A percentile compares a stretch with the other conserved stretches of the same genome.
These are phyloP conservation scores for Hyles lineata DNA, from an alignment of 2,888 invertebrate genomes.

Conservation along the genomic window DNA sequence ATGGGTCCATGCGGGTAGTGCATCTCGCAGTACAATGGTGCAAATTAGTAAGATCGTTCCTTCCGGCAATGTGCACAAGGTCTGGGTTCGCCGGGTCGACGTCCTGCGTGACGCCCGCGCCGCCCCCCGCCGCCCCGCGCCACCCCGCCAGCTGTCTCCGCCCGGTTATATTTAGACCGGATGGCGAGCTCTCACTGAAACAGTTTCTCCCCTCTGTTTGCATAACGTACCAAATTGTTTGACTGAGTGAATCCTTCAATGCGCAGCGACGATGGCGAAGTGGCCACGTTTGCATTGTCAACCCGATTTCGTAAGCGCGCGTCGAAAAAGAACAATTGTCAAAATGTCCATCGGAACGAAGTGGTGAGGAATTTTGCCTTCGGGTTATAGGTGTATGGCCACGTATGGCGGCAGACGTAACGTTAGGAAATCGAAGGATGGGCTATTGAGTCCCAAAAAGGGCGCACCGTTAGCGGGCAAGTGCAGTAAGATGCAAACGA, in stretches of 20 bases:
- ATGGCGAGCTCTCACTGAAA: constrained; percentile 74
- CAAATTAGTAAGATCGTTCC: constrained; percentile 56
- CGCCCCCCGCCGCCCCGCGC: constrained; percentile 49
- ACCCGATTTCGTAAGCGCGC: constrained; percentile 12
- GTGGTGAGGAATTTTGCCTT: constrained; percentile 32
- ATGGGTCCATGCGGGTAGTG: constrained; percentile 11
- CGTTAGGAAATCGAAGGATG: constrained; percentile 56
- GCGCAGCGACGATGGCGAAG: constrained; percentile 45
- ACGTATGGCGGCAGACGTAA: constrained; percentile 14
- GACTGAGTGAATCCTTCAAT: constrained; percentile 56
- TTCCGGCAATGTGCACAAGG: constrained; percentile 73
- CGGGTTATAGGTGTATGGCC: not conserved
- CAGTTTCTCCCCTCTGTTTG: constrained; percentile 76
- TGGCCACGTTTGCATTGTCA: constrained; percentile 35
- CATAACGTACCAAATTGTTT: constrained; percentile 65
- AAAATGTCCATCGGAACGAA: constrained; percentile 12
- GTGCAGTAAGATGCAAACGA: constrained; percentile 69
- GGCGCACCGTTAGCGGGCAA: constrained; percentile 67
- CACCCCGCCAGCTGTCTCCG: constrained; percentile 66
- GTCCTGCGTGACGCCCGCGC: constrained; percentile 55
- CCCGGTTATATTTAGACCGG: constrained; percentile 79
- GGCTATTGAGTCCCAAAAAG: constrained; percentile 62
- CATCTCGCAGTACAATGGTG: constrained; percentile 50
- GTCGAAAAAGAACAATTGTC: not conserved
- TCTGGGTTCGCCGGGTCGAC: constrained; percentile 76